Evolutionary conservation across 2,113 vertebrate genomes (phyloP).

Genomic region (Nothocercus nigrocapillus): DNA sequence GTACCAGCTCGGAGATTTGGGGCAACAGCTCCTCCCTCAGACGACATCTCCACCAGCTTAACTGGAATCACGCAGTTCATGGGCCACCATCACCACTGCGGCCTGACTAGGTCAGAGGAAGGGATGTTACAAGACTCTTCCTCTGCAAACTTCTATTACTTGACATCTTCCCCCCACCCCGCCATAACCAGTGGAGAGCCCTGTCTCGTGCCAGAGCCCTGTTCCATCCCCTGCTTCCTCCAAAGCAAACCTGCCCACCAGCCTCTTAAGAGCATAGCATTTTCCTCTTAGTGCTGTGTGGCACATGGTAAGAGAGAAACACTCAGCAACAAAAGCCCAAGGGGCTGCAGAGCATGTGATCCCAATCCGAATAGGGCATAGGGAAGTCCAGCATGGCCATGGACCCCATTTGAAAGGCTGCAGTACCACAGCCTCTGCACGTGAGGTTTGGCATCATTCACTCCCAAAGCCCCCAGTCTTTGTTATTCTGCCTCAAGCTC

Average conservation of each 20-base stretch:
- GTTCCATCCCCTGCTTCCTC: not conserved
- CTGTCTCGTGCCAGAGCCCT: not conserved
- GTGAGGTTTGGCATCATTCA: not conserved
- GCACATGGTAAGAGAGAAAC: not conserved
- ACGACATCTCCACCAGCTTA: not conserved
- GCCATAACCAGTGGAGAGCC: not conserved
- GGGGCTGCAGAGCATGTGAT: not conserved
- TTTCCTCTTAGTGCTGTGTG: not conserved
- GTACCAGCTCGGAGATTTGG: not conserved
- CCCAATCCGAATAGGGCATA: rapidly evolving
- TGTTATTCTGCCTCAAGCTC: not conserved
- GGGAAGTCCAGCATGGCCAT: not conserved
- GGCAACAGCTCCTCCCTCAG: slow-evolving; percentile 27
- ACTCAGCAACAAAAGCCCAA: not conserved
- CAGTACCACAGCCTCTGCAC: not conserved
- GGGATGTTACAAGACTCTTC: not conserved
- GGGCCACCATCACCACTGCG: not conserved
- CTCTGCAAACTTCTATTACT: not conserved
- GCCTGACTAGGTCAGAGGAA: not conserved
- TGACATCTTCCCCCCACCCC: not conserved
- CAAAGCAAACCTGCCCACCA: not conserved
- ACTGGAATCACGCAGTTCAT: not conserved
- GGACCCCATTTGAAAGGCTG: not conserved
- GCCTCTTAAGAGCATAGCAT: not conserved
- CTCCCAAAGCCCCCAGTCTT: not conserved